Conservation (phyloP, 2,888 invertebrate species). For the Hemithea aestivaria region DNA sequence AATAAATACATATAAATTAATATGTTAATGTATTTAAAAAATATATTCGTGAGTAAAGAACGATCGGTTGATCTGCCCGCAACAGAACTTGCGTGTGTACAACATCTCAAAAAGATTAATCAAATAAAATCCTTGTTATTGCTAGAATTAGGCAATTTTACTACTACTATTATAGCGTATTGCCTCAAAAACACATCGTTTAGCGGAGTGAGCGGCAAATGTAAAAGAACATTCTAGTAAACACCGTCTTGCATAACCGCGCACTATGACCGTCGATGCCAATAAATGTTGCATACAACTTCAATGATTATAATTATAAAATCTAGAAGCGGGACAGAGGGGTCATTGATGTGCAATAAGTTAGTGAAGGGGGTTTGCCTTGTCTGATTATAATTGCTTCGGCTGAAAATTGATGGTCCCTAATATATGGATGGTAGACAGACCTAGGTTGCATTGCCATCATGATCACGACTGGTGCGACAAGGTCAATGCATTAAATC, state of each 20-base stretch:
- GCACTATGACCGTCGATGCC: conserved; percentile 22
- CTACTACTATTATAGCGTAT: too few species aligned
- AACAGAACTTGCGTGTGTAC: too few species aligned
- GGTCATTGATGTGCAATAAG: conserved; percentile 21
- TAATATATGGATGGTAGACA: conserved; percentile 22
- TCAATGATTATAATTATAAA: conserved; percentile 11
- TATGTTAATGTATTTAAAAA: too few species aligned
- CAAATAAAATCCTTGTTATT: too few species aligned
- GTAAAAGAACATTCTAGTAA: conserved; percentile 10
- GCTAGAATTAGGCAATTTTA: too few species aligned
- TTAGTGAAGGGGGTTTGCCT: conserved; percentile 39
- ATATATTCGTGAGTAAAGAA: too few species aligned
- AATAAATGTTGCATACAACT: conserved; percentile 18
- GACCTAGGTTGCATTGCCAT: conserved; percentile 22
- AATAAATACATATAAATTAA: too few species aligned
- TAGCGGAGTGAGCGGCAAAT: conserved; percentile 11
- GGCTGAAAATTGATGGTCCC: conserved; percentile 35
- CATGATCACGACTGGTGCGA: too few species aligned
- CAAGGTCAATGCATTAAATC: too few species aligned
- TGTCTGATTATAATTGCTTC: conserved; percentile 44
- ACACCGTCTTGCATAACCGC: conserved; percentile 21
- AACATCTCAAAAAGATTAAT: too few species aligned
- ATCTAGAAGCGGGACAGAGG: conserved; percentile 8
- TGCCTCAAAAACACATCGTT: conserved; percentile 2
- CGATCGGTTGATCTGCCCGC: too few species aligned